These are phyloP conservation scores for Propithecus perrieri DNA, from an alignment of 2,797 vertebrate genomes.

Conservation along the genomic window DNA sequence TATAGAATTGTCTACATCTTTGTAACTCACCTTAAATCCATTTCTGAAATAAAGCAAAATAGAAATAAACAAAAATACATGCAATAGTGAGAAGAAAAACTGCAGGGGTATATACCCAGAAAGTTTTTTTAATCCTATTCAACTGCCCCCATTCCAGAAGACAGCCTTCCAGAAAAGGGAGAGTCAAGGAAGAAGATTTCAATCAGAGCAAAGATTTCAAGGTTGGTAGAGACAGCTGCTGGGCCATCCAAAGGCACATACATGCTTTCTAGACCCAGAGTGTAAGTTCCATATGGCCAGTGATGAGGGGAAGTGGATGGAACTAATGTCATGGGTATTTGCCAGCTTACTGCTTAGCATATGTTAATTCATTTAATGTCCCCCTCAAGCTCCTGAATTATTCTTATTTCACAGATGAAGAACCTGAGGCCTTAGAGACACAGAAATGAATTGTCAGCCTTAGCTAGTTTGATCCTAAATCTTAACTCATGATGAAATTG, in stretches of 20 bases:
- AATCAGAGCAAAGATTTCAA: background rate
- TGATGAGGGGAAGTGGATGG: background rate
- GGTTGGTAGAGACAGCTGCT: background rate
- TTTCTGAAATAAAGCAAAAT: slow-evolving; percentile 50
- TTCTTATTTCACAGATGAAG: slow-evolving; percentile 40
- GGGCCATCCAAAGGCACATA: background rate
- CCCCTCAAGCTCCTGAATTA: background rate
- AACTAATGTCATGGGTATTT: background rate
- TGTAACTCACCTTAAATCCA: background rate
- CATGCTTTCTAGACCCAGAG: background rate
- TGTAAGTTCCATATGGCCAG: background rate
- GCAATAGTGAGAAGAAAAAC: slow-evolving; percentile 1
- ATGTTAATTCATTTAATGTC: background rate
- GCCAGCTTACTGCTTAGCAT: background rate
- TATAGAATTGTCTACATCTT: slow-evolving; percentile 10
- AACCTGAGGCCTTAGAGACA: background rate
- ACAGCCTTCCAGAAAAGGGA: background rate
- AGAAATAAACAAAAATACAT: slow-evolving; percentile 8
- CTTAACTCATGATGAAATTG: background rate
- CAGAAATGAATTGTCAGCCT: background rate
- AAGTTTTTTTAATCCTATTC: background rate
- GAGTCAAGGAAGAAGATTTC: background rate
- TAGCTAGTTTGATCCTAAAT: slow-evolving; percentile 4
- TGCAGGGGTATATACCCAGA: background rate
- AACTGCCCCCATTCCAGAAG: background rate